phyloP scores from a whole-genome alignment of 2,888 invertebrate species.

The Heliconius aoede region DNA sequence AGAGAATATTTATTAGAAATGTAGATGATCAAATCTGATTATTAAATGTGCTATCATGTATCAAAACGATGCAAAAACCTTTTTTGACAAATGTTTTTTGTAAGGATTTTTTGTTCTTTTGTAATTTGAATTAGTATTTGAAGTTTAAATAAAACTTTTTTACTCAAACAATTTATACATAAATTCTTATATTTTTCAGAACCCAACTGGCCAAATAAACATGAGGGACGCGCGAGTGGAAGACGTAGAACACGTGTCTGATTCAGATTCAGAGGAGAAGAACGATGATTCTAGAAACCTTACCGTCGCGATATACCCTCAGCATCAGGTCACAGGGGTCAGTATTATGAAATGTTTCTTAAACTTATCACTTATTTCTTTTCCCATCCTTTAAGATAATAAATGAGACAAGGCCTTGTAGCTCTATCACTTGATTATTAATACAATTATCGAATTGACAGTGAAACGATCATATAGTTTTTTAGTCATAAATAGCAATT shows the following conservation, averaged over 20 bases:
- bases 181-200: slow-evolving; percentile 78
- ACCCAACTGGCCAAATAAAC: slow-evolving; percentile 96
- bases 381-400: slow-evolving; percentile 76
- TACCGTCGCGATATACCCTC: slow-evolving; percentile 97
- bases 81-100: too few species aligned
- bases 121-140: too few species aligned
- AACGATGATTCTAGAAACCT: slow-evolving; percentile 88
- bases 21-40: too few species aligned
- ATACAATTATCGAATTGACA: too few species aligned
- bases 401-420: slow-evolving; percentile 97
- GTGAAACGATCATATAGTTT: too few species aligned
- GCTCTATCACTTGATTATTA: slow-evolving; percentile 88
- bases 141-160: not conserved
- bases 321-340: slow-evolving; percentile 86
- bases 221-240: slow-evolving; percentile 97
- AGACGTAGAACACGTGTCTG: slow-evolving; percentile 96
- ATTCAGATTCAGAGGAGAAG: slow-evolving; percentile 94
- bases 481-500: too few species aligned
- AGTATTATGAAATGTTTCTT: slow-evolving; percentile 50
- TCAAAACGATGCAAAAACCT: too few species aligned
- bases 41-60: too few species aligned
- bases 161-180: not conserved
- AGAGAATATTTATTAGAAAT: too few species aligned
- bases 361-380: too few species aligned
- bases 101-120: too few species aligned